phyloP scores from a whole-genome alignment of 2,113 vertebrate genomes.

The Odocoileus virginianus region DNA sequence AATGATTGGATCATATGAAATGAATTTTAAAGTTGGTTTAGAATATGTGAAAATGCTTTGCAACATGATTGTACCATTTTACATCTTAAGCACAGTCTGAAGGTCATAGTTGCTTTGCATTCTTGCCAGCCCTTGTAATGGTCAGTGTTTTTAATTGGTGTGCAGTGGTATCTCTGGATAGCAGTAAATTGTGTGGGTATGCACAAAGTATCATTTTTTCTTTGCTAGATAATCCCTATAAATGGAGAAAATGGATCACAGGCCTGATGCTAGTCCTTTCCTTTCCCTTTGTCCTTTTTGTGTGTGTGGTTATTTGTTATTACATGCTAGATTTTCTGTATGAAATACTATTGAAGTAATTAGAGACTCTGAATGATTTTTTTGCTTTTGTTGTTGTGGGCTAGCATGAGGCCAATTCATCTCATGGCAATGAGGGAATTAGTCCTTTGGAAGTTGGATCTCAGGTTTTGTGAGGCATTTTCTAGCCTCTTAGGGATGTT shows the following conservation, averaged over 20 bases:
- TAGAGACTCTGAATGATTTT: neutral
- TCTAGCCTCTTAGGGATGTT: neutral
- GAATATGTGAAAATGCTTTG: neutral
- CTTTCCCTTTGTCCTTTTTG: neutral
- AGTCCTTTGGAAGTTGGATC: neutral
- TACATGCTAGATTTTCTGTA: neutral
- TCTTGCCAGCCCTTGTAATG: neutral
- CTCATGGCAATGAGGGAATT: neutral
- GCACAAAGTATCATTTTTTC: neutral
- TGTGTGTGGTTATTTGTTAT: neutral
- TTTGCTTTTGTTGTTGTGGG: neutral
- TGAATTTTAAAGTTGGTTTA: neutral
- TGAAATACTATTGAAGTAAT: neutral
- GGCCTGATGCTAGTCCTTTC: neutral
- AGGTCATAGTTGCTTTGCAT: neutral
- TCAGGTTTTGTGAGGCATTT: neutral
- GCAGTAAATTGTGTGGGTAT: neutral
- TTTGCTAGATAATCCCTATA: neutral
- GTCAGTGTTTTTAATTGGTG: neutral
- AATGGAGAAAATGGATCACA: neutral
- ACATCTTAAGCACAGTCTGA: neutral
- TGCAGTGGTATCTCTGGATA: neutral
- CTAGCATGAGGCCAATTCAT: neutral
- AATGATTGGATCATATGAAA: neutral
- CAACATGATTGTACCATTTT: neutral